These are phyloP conservation scores for Nephrotoma appendiculata DNA, from an alignment of 2,888 invertebrate genomes.

Conservation along the genomic window DNA sequence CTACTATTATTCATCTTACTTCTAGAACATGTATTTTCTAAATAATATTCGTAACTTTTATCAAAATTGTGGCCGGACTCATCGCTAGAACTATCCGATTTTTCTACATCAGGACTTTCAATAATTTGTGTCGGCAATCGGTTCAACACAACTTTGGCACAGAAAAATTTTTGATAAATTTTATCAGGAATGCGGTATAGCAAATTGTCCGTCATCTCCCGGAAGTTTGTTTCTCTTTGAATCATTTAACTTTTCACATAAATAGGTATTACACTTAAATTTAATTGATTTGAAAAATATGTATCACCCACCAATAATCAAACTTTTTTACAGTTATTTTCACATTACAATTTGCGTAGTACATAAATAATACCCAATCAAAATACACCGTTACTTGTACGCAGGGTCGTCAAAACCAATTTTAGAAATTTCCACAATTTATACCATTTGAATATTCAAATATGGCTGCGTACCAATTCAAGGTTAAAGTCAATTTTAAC, in stretches of 20 bases:
- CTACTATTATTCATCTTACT: background rate
- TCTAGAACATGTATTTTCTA: background rate
- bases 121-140: background rate
- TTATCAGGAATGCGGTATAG: background rate
- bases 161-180: background rate
- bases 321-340: too few relatives aligned
- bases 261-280: too few relatives aligned
- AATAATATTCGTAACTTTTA: background rate
- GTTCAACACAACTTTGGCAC: background rate
- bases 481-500: too few relatives aligned
- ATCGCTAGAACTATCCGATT: background rate
- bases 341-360: too few relatives aligned
- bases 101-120: background rate
- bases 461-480: too few relatives aligned
- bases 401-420: too few relatives aligned
- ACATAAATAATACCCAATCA: too few relatives aligned
- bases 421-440: too few relatives aligned
- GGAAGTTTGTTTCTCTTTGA: background rate
- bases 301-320: too few relatives aligned
- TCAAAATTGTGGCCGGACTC: background rate
- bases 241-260: background rate
- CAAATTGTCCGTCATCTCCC: background rate
- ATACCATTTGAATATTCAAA: too few relatives aligned
- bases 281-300: too few relatives aligned
- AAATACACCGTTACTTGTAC: too few relatives aligned